Conservation (phyloP, 2,888 invertebrate species). For the Bhutanitis thaidina region DNA sequence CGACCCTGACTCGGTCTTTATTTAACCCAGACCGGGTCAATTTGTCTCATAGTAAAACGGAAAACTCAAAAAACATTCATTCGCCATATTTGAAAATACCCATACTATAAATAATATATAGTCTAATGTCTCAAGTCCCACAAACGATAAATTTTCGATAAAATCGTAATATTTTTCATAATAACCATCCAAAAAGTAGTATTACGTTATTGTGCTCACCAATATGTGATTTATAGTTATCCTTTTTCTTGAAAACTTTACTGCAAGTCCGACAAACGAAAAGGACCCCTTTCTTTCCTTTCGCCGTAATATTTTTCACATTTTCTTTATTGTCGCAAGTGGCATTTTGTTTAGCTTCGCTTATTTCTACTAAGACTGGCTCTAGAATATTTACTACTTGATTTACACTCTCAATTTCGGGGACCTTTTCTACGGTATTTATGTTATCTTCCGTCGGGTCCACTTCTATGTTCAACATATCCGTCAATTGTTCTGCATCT, state of each 20-base stretch:
- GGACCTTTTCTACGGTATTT: conserved; percentile 16
- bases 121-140: no score
- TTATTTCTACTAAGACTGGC: conserved; percentile 6
- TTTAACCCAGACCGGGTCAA: no score
- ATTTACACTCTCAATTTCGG: conserved; percentile 19
- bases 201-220: no score
- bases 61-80: no score
- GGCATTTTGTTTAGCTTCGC: conserved; percentile 18
- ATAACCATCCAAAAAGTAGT: no score
- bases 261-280: conserved; percentile 58
- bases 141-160: no score
- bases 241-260: conserved; percentile 60
- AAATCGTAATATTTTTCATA: no score
- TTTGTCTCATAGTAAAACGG: no score
- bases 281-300: conserved; percentile 39
- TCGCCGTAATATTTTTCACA: conserved; percentile 26
- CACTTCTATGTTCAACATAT: conserved; percentile 66
- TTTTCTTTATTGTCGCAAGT: conserved; percentile 22
- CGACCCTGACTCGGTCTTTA: no score
- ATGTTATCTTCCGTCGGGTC: conserved; percentile 35
- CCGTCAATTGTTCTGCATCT: conserved; percentile 65
- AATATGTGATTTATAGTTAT: conserved; percentile 65
- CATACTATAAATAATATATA: no score
- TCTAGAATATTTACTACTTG: conserved; percentile 14
- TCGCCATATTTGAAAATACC: no score